Base-by-base conservation (phyloP, 2,113 vertebrate genomes). In the Aramus guarauna region DNA sequence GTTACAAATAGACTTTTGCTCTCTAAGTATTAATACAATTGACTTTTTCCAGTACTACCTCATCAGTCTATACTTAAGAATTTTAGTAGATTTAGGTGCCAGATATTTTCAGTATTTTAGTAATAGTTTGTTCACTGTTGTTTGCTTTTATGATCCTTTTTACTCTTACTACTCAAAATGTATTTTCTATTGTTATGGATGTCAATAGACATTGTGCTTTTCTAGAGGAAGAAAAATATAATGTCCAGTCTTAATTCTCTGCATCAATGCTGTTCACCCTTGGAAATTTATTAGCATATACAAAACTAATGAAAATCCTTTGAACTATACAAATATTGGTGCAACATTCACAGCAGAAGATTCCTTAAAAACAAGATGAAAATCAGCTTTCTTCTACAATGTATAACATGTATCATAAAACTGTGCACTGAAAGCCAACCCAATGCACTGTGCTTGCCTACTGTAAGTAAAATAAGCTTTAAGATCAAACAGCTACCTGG, bases 101-200 rank as follows among this genome's bases (percentile, higher is more conserved):
- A 2, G 10, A 8, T 81, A 20, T 67, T 85, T 90, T 73, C 22
- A 53, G 4, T 90, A 21, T 81, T 85, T 75, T 58, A 43, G 6
- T 48, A 66, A 53, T 36, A 36, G 27, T 71, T 91, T 71, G 12
- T 30, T 72, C 62, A 17, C 10, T 81, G 14, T 20, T 50, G 3
- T 78, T 78, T 75, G 4, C 4, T 92, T 84, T 92, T 67, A 34
- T 48, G 84, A 19, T 52, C 20, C 18, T 63, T 75, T 88, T 77
- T 20, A 23, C 5, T 81, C 7, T n/a, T 71, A 20, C 2, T 56
- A 4, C 11, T 80, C 55, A 83, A 63, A 92, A 27, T 30, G 8
- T 93, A 19, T 86, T 85, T 94, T 96, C 73, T 91, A 9, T 88
- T 96, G 20, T 88, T 80, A 92, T 45, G 76, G 81, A 63, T 94